Conservation (phyloP, 1,140 invertebrate species). For the Drosophila tsacasi region DNA sequence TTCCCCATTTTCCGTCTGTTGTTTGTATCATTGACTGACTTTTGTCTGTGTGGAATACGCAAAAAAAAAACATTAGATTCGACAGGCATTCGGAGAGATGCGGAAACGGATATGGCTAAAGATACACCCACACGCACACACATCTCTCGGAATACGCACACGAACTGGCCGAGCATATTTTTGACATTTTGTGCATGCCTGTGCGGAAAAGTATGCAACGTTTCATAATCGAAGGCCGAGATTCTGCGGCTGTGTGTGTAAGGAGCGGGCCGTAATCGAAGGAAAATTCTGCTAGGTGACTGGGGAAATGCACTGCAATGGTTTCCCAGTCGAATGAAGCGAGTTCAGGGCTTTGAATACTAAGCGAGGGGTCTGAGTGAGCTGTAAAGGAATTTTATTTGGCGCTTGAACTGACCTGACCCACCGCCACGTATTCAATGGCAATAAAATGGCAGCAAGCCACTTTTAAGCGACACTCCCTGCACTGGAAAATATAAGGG, state of each 20-base stretch:
- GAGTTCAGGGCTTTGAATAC: conserved; percentile 28
- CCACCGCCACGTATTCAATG: conserved; percentile 15
- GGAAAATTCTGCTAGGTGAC: conserved; percentile 16
- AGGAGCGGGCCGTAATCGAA: conserved; percentile 11
- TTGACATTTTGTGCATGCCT: conserved; percentile 66
- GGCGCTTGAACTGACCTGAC: conserved; percentile 44
- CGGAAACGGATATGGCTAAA: neutral
- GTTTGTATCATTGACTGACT: conserved; percentile 40
- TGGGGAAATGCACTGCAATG: conserved; percentile 28
- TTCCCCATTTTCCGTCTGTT: conserved; percentile 16
- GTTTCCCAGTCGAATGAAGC: conserved; percentile 13
- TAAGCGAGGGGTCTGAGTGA: conserved; percentile 21
- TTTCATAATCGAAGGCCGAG: conserved; percentile 63
- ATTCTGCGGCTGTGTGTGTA: conserved; percentile 32
- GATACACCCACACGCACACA: conserved; percentile 8
- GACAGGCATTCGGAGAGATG: conserved; percentile 20
- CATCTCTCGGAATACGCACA: conserved; percentile 15
- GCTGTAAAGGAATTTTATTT: conserved; percentile 43
- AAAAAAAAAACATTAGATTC: conserved; percentile 18
- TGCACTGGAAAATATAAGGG: neutral
- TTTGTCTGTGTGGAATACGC: conserved; percentile 17
- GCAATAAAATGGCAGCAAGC: conserved; percentile 18
- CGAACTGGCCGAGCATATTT: conserved; percentile 52
- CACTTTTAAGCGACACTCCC: conserved; percentile 4
- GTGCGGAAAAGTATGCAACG: conserved; percentile 57